Evolutionary conservation across 2,797 vertebrate species (phyloP).

Genomic region (Pseudopleuronectes americanus): DNA sequence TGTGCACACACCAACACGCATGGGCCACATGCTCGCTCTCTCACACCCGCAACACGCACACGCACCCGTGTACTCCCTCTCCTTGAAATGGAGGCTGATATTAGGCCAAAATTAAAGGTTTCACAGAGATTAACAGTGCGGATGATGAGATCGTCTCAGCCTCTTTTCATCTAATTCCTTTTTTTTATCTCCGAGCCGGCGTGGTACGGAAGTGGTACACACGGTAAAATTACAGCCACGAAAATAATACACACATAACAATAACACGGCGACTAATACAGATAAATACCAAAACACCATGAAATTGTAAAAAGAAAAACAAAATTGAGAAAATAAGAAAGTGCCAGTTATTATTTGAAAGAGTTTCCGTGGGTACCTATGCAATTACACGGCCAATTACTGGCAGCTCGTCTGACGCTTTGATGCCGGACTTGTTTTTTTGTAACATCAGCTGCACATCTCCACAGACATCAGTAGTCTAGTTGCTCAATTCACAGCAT

Average conservation of each 20-base stretch:
- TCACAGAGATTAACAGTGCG: constrained; percentile 78
- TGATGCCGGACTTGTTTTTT: constrained; percentile 73
- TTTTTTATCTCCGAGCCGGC: constrained; percentile 71
- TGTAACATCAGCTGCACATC: constrained; percentile 63
- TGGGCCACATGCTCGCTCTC: constrained; percentile 69
- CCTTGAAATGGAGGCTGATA: constrained; percentile 72
- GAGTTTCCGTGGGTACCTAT: constrained; percentile 50
- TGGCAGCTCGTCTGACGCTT: constrained; percentile 62
- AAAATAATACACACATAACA: constrained; percentile 53
- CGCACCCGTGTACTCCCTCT: constrained; percentile 34
- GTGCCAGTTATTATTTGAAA: constrained; percentile 42
- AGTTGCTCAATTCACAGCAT: constrained; percentile 74
- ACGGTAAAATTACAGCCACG: constrained; percentile 39
- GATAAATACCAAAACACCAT: constrained; percentile 19
- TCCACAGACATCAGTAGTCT: constrained; percentile 72
- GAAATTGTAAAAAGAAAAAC: constrained; percentile 8
- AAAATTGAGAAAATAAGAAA: constrained; percentile 34
- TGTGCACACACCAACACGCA: constrained; percentile 71
- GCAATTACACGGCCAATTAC: constrained; percentile 77
- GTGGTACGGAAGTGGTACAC: constrained; percentile 53
- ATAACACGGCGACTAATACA: constrained; percentile 18
- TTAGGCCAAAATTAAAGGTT: constrained; percentile 81
- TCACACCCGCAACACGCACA: constrained; percentile 7
- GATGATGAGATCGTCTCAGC: constrained; percentile 78
- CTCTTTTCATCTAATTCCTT: constrained; percentile 74